phyloP scores from a whole-genome alignment of 1,140 invertebrate genomes.

The Plodia interpunctella region DNA sequence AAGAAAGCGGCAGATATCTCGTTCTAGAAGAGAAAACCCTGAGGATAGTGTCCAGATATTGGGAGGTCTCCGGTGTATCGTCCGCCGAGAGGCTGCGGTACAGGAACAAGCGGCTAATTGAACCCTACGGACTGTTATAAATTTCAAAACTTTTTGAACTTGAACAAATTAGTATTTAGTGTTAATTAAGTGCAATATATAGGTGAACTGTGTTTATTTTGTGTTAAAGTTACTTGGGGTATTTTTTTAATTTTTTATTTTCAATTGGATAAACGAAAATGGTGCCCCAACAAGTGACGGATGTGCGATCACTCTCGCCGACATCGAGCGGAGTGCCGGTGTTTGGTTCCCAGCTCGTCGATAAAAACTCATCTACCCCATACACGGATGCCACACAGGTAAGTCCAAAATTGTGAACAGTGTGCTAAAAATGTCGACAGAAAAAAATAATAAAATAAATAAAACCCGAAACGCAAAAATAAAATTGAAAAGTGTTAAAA shows the following conservation, averaged over 20 bases:
- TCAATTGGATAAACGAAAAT: slow-evolving; percentile 66
- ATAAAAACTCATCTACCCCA: slow-evolving; percentile 93
- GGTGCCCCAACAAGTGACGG: slow-evolving; percentile 76
- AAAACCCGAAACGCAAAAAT: neutral
- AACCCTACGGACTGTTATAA: slow-evolving; percentile 55
- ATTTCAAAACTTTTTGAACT: slow-evolving; percentile 34
- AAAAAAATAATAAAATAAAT: slow-evolving; percentile 9
- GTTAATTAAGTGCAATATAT: slow-evolving; percentile 52
- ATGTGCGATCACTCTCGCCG: slow-evolving; percentile 68
- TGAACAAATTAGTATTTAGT: slow-evolving; percentile 50
- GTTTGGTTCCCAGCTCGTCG: slow-evolving; percentile 91
- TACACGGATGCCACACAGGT: slow-evolving; percentile 98
- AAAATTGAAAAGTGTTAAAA: no score
- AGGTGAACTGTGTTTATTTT: slow-evolving; percentile 65
- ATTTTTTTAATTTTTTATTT: slow-evolving; percentile 45
- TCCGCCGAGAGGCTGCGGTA: slow-evolving; percentile 57
- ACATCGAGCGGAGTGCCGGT: slow-evolving; percentile 74
- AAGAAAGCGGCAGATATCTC: slow-evolving; percentile 55
- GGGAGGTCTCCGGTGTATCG: slow-evolving; percentile 57
- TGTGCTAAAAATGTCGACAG: neutral
- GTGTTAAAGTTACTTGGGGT: slow-evolving; percentile 27
- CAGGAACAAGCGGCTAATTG: slow-evolving; percentile 42
- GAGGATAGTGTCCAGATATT: slow-evolving; percentile 69
- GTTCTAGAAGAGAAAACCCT: slow-evolving; percentile 57
- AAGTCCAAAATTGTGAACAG: slow-evolving; percentile 53